Evolutionary conservation across 2,888 invertebrate genomes (phyloP), one percentile per base, ranked within the genome.

Genomic region (Cephus runcator): DNA sequence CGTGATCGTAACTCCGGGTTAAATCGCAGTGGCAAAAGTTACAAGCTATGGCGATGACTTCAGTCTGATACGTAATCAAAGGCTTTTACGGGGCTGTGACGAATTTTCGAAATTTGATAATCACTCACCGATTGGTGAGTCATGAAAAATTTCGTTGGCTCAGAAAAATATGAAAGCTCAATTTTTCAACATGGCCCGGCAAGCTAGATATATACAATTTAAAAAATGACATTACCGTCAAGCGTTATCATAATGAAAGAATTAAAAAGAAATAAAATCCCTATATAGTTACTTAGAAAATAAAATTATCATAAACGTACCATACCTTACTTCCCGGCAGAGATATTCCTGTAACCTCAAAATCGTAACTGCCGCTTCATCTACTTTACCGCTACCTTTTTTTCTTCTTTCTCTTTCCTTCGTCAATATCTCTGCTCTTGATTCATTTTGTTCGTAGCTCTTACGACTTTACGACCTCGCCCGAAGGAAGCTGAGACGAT

Each of bases 401-500:
- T 36, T 9, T 23, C n/a, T 56, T 56, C 56, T 23, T 23, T 23
- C 23, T 56, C 56, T 56, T 23, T 23, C 56, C 3, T 56, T 23
- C 56, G 23, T 23, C 56, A 56, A 56, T 56, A 56, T 69, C 34
- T 74, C 35, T 33, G 74, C 36, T 34, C 36, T 9, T 11, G 74
- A 74, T 74, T 74, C 36, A 35, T 74, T 74, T 74, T 12, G 74
- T 36, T 74, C 74, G 76, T n/a, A 69, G 75, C 73, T 76, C 73
- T 78, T 76, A 56, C 68, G 73, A 75, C 68, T 78, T 76, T 78
- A 78, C 73, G 78, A 68, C 76, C 78, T 75, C 40, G 71, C 69
- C 78, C 76, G 71, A 36, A 35, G 78, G 40, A 34, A 78, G 71
- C 69, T 34, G 12, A 6, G 78, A 69, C 71, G 73, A 76, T 78